phyloP scores from a whole-genome alignment of 92 coral and sea anemone species.

The Palythoa heliodiscus region DNA sequence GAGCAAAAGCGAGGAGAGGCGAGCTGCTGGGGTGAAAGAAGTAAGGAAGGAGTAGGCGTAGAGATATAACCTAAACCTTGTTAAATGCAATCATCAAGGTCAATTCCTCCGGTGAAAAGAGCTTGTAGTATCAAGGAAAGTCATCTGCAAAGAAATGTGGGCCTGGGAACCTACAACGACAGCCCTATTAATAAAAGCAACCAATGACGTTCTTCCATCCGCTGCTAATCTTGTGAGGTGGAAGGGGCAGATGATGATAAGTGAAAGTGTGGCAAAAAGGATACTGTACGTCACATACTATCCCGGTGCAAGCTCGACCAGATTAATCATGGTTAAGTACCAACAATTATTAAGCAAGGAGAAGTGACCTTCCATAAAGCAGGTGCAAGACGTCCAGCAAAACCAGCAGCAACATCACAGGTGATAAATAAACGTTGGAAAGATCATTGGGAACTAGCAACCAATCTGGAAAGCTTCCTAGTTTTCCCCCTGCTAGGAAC shows the following conservation, averaged over 20 bases:
- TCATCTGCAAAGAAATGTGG: slow-evolving; percentile 41
- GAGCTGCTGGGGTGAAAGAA: slow-evolving; percentile 24
- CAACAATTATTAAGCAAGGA: not conserved
- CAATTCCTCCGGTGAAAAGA: slow-evolving; percentile 3
- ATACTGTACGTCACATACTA: slow-evolving; percentile 22
- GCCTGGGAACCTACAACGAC: not conserved
- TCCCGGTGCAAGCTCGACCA: slow-evolving; percentile 12
- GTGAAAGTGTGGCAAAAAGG: slow-evolving; percentile 33
- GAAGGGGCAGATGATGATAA: slow-evolving; percentile 33
- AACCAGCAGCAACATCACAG: not conserved
- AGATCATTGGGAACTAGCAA: slow-evolving; percentile 18
- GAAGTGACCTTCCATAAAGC: not conserved
- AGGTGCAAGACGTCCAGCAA: not conserved
- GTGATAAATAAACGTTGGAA: slow-evolving; percentile 9
- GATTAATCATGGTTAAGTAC: too few species aligned
- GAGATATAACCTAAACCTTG: slow-evolving; percentile 23
- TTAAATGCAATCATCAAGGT: slow-evolving; percentile 16
- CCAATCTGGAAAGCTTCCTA: slow-evolving; percentile 35
- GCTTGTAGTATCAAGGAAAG: slow-evolving; percentile 17
- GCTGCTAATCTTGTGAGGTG: slow-evolving; percentile 40
- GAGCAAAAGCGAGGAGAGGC: not conserved
- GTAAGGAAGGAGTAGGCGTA: slow-evolving; percentile 8
- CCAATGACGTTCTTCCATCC: slow-evolving; percentile 21
- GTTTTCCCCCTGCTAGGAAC: slow-evolving; percentile 27
- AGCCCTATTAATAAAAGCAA: slow-evolving; percentile 1